Evolutionary conservation across 2,113 vertebrate species (phyloP).

Genomic region (Colius striatus): DNA sequence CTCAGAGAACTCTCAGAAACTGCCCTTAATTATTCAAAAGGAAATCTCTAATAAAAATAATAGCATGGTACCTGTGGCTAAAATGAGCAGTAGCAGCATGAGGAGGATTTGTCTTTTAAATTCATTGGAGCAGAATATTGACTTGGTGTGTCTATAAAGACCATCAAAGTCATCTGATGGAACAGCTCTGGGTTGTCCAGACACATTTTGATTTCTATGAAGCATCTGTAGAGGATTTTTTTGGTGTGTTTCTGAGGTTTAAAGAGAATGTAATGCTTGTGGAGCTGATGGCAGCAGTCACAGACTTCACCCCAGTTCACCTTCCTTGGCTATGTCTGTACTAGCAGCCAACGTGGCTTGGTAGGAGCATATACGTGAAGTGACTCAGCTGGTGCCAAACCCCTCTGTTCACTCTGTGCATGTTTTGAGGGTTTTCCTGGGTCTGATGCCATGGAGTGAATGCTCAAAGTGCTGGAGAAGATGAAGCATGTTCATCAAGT

Average conservation of each 20-base stretch:
- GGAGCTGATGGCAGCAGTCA: neutral
- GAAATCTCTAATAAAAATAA: neutral
- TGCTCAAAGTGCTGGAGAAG: rapidly evolving
- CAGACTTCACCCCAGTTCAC: neutral
- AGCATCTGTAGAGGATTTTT: neutral
- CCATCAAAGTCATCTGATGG: neutral
- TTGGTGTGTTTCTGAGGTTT: neutral
- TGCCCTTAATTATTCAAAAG: neutral
- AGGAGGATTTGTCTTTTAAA: neutral
- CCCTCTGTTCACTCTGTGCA: neutral
- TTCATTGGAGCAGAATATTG: neutral
- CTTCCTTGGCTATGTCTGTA: neutral
- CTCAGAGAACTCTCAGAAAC: neutral
- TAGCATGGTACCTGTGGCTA: neutral
- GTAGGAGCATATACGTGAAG: neutral
- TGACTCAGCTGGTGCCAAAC: neutral
- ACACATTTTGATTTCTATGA: neutral
- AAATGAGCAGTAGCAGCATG: neutral
- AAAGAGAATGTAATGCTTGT: neutral
- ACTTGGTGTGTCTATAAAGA: neutral
- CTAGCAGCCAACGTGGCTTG: neutral
- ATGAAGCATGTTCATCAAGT: neutral
- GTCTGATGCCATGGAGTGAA: neutral
- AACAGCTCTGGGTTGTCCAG: neutral
- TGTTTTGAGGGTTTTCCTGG: neutral